Base-by-base conservation (phyloP, 2,888 invertebrate genomes). In the Phengaris alcon region DNA sequence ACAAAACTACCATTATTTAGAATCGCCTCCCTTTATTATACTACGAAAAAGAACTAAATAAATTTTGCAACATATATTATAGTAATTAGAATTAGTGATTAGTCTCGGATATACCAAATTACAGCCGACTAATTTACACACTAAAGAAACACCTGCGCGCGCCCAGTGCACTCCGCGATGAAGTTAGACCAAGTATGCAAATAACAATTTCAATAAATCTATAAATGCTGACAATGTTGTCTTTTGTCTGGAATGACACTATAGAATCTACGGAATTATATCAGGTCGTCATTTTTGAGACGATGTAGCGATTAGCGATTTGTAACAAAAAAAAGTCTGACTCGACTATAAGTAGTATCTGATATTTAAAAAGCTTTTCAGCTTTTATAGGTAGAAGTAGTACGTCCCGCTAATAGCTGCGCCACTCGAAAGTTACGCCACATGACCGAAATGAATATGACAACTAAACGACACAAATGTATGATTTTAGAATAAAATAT, bases 161-260 rank as follows among this genome's bases (percentile, higher is more conserved):
- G 84, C 85, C 68, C 83, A 83, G 82, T 85, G 85, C 83, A 84
- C 80, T 79, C 84, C 84, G 84, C 82, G 82, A 80, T 84, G 59
- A 73, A 84, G 84, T 82, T 79, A 82, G 85, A 85, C 84, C 80
- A 76, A 78, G 72, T 80, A 80, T 77, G 77, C 77, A 78, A 78
- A 78, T 75, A 79, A 77, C 77, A 78, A 77, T 78, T 78, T 80
- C 82, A 86, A 88, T 90, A 90, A 77, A 86, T 85, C 90, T 91
- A 93, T 93, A 93, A 93, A 93, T 93, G 93, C 93, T 87, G 93
- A 91, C 92, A 91, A 90, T 85, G 87, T 87, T 92, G 92, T 93
- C 93, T 93, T 93, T 93, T 92, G 89, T 90, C 90, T 93, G 93
- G 93, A 93, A 93, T 93, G 93, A 93, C 90, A 90, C 90, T 88